phyloP scores from a whole-genome alignment of 2,797 vertebrate species.

The Ataeniobius toweri region DNA sequence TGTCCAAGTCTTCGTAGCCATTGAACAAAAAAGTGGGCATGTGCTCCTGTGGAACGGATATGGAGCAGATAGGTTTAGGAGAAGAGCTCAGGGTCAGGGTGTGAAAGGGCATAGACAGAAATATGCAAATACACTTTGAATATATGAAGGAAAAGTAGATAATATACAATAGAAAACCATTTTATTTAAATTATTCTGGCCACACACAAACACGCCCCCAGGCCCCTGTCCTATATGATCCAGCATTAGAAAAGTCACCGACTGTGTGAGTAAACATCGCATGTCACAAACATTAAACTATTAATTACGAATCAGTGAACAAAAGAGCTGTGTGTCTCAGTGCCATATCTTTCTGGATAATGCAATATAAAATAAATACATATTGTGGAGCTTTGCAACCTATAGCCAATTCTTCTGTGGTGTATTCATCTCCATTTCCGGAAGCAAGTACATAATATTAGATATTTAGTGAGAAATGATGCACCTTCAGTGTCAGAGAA shows the following conservation, averaged over 20 bases:
- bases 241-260: slow-evolving; percentile 11
- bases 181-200: slow-evolving; percentile 4
- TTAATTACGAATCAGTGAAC: slow-evolving; percentile 58
- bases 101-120: neutral
- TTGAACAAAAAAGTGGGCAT: slow-evolving; percentile 99
- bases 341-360: slow-evolving; percentile 41
- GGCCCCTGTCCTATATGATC: slow-evolving; percentile 34
- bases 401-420: neutral
- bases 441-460: neutral
- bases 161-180: neutral
- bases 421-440: neutral
- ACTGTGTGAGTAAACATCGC: neutral
- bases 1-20: slow-evolving; percentile 97
- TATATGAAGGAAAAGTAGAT: neutral
- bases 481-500: neutral
- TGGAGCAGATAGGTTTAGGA: neutral
- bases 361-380: neutral
- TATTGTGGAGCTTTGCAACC: neutral
- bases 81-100: neutral
- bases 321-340: slow-evolving; percentile 22
- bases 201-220: slow-evolving; percentile 35
- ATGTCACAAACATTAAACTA: slow-evolving; percentile 26
- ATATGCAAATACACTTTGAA: neutral
- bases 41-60: slow-evolving; percentile 84
- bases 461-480: neutral